A percentile compares a stretch with the other conserved stretches of the same genome.
phyloP scores from a whole-genome alignment of 2,888 invertebrate genomes.

The Aproaerema taeniolella region DNA sequence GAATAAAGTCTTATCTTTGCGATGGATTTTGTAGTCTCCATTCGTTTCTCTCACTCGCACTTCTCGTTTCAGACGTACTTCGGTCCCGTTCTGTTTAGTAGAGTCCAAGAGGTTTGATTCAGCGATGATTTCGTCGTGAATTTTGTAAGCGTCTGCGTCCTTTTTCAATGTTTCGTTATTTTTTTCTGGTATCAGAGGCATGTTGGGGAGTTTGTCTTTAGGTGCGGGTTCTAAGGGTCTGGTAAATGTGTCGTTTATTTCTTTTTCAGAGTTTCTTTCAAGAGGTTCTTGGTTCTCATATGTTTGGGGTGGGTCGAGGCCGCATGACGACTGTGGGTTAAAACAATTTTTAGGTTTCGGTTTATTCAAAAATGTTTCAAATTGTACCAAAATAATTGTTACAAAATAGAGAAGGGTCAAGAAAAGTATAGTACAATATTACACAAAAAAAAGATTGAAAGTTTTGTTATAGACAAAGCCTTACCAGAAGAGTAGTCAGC shows the following conservation, averaged over 20 bases:
- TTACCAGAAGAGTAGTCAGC: slow-evolving; percentile 51
- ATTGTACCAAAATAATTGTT: no score
- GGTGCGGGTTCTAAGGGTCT: slow-evolving; percentile 38
- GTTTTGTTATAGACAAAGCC: no score
- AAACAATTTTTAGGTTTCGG: no score
- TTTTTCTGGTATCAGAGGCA: slow-evolving; percentile 47
- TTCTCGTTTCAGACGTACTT: slow-evolving; percentile 14
- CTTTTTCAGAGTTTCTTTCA: slow-evolving; percentile 56
- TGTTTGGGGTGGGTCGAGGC: slow-evolving; percentile 55
- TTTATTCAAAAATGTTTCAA: no score
- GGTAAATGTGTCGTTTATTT: slow-evolving; percentile 51
- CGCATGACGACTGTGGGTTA: slow-evolving; percentile 50
- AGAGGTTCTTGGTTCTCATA: slow-evolving; percentile 61
- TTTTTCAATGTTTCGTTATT: slow-evolving; percentile 22
- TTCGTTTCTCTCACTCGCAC: slow-evolving; percentile 18
- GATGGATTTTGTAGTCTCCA: not conserved
- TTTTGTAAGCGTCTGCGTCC: slow-evolving; percentile 40
- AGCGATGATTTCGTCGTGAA: slow-evolving; percentile 48
- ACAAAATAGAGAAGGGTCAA: no score
- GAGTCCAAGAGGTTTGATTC: slow-evolving; percentile 49
- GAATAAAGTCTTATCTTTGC: no score
- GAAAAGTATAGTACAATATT: not conserved
- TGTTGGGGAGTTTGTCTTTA: slow-evolving; percentile 46
- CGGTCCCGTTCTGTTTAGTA: slow-evolving; percentile 46
- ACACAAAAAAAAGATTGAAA: not conserved